Conservation (phyloP, 2,888 invertebrate species). For the Sericinus montela region DNA sequence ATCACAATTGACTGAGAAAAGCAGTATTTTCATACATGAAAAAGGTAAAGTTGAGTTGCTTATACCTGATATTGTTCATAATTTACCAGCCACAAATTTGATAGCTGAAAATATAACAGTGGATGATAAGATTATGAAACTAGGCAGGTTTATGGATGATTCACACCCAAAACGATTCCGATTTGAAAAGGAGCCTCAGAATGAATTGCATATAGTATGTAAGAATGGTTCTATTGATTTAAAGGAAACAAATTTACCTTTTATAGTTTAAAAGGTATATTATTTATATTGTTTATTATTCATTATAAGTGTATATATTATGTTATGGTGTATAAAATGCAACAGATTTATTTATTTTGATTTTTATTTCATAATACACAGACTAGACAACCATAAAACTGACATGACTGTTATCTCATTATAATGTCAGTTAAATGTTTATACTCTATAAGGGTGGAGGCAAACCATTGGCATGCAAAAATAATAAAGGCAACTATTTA, state of each 20-base stretch:
- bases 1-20: constrained; percentile 61
- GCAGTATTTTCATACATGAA: constrained; percentile 74
- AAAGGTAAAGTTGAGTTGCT: constrained; percentile 70
- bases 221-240: constrained; percentile 73
- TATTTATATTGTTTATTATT: too few relatives aligned
- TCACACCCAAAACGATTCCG: constrained; percentile 68
- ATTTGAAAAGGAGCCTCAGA: constrained; percentile 60
- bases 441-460: too few relatives aligned
- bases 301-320: too few relatives aligned
- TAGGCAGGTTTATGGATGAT: constrained; percentile 71
- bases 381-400: too few relatives aligned
- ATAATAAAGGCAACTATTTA: too few relatives aligned
- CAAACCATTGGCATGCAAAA: too few relatives aligned
- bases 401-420: too few relatives aligned
- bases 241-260: constrained; percentile 62
- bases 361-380: too few relatives aligned
- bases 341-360: too few relatives aligned
- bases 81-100: constrained; percentile 67
- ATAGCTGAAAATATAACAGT: constrained; percentile 72
- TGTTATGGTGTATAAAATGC: too few relatives aligned
- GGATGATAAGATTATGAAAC: constrained; percentile 64
- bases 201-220: constrained; percentile 72
- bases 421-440: too few relatives aligned
- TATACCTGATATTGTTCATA: constrained; percentile 60
- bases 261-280: constrained; percentile 40